phyloP scores from a whole-genome alignment of 2,888 invertebrate species.

The Altica lythri region DNA sequence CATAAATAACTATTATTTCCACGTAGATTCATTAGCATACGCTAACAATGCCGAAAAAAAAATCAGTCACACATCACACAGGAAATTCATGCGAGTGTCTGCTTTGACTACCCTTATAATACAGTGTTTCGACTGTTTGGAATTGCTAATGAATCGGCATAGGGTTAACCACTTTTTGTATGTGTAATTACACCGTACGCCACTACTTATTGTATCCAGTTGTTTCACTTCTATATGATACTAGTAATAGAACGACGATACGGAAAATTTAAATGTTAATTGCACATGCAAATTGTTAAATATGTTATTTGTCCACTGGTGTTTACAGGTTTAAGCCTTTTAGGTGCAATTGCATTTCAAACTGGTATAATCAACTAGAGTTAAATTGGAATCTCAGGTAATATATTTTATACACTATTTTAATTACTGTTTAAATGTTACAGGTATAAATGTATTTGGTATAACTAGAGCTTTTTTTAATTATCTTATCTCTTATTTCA shows the following conservation, averaged over 20 bases:
- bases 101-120: background rate
- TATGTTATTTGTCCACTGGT: too few relatives aligned
- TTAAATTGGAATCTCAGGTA: too few relatives aligned
- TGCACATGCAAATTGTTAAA: too few relatives aligned
- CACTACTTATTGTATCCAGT: slow-evolving; percentile 4
- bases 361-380: too few relatives aligned
- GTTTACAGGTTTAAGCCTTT: too few relatives aligned
- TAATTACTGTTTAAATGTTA: too few relatives aligned
- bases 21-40: background rate
- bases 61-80: background rate
- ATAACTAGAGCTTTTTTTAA: too few relatives aligned
- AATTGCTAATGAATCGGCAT: slow-evolving; percentile 21
- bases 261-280: too few relatives aligned
- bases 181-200: slow-evolving; percentile 8
- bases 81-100: background rate
- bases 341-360: too few relatives aligned
- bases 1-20: background rate
- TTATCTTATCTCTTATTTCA: too few relatives aligned
- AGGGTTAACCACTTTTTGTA: slow-evolving; percentile 20
- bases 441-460: too few relatives aligned
- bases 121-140: slow-evolving; percentile 8
- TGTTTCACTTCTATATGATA: background rate
- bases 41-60: background rate
- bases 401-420: too few relatives aligned
- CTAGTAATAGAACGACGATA: background rate